phyloP scores from a whole-genome alignment of 2,797 vertebrate species.

The Pampus argenteus region DNA sequence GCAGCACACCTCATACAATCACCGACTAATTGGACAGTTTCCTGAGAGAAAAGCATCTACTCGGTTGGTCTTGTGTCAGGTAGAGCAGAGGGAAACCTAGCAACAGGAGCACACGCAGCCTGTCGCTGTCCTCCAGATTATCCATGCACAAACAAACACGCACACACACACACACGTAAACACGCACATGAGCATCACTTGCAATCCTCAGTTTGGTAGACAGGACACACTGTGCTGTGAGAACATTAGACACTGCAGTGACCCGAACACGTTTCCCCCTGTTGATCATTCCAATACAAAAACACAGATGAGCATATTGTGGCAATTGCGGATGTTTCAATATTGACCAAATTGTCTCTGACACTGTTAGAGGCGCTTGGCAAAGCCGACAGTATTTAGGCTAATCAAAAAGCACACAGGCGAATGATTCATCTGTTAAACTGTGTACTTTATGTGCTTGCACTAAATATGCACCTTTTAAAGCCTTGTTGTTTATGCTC shows the following conservation, averaged over 20 bases:
- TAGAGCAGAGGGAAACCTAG: constrained; percentile 71
- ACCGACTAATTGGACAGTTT: constrained; percentile 43
- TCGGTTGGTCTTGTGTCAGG: constrained; percentile 57
- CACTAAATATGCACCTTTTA: constrained; percentile 22
- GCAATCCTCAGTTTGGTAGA: constrained; percentile 18
- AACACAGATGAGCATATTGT: constrained; percentile 24
- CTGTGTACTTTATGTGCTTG: constrained; percentile 20
- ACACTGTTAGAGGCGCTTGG: constrained; percentile 21
- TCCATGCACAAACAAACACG: constrained; percentile 26
- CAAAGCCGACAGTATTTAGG: not conserved
- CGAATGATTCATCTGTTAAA: constrained; percentile 44
- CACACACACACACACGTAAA: constrained; percentile 10
- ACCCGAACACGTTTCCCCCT: constrained; percentile 32
- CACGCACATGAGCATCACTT: constrained; percentile 15
- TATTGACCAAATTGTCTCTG: constrained; percentile 37
- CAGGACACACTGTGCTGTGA: constrained; percentile 43
- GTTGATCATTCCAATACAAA: constrained; percentile 34
- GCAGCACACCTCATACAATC: constrained; percentile 5
- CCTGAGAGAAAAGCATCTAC: constrained; percentile 52
- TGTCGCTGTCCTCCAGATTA: constrained; percentile 25
- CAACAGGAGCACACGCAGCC: constrained; percentile 70
- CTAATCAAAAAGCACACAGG: constrained; percentile 36
- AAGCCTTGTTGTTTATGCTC: constrained; percentile 19
- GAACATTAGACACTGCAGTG: constrained; percentile 34
- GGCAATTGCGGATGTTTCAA: constrained; percentile 3